A percentile compares a stretch with the other conserved stretches of the same genome.
phyloP scores from a whole-genome alignment of 2,888 invertebrate genomes.

The Eucriotettix oculatus region DNA sequence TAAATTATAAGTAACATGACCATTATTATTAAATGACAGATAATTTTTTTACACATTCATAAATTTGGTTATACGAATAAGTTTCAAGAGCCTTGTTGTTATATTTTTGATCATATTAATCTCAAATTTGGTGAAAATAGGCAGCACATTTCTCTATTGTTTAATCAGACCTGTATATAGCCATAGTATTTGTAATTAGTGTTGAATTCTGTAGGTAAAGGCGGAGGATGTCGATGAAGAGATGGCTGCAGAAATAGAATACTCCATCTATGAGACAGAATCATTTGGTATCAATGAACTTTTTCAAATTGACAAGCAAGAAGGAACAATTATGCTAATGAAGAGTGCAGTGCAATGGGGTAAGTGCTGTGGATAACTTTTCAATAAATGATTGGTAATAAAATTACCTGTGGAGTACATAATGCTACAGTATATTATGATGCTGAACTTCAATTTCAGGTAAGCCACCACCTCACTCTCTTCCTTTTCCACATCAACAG shows the following conservation, averaged over 20 bases:
- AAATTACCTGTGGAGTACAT: no score
- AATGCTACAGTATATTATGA: no score
- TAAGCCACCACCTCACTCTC: no score
- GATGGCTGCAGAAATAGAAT: slow-evolving; percentile 50
- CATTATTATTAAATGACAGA: no score
- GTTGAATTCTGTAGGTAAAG: slow-evolving; percentile 28
- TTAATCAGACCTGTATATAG: not conserved
- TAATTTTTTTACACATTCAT: no score
- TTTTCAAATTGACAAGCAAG: slow-evolving; percentile 55
- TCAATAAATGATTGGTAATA: no score
- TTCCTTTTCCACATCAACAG: not conserved
- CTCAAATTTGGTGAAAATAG: not conserved
- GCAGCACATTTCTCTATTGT: not conserved
- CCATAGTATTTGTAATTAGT: not conserved
- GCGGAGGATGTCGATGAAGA: slow-evolving; percentile 70
- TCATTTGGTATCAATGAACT: slow-evolving; percentile 44
- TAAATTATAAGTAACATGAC: no score
- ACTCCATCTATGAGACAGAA: slow-evolving; percentile 58
- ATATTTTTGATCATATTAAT: not conserved
- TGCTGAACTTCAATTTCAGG: no score
- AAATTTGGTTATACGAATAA: no score
- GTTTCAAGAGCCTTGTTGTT: no score
- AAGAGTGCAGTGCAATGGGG: slow-evolving; percentile 39
- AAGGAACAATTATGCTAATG: slow-evolving; percentile 54
- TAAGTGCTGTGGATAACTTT: slow-evolving; percentile 15